A percentile compares a stretch with the other conserved stretches of the same genome.
Evolutionary conservation across 2,797 vertebrate genomes (phyloP).

Genomic region (Sebastes wilsoni): DNA sequence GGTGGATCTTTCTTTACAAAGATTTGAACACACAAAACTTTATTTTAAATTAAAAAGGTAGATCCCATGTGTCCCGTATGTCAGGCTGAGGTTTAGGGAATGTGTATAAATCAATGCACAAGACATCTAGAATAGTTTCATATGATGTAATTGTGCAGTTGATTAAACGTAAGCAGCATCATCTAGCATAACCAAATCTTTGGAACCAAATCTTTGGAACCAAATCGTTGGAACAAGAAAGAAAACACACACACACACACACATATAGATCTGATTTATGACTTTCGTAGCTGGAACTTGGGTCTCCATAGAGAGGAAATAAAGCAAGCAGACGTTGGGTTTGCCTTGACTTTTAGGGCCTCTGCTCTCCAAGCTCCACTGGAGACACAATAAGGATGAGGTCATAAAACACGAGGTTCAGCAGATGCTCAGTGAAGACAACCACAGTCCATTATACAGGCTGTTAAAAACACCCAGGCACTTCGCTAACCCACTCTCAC

Average conservation of each 20-base stretch:
- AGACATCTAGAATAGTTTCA: not conserved
- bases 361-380: constrained; percentile 42
- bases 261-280: constrained; percentile 22
- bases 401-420: constrained; percentile 73
- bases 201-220: not conserved
- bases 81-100: not conserved
- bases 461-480: constrained; percentile 63
- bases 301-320: constrained; percentile 40
- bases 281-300: constrained; percentile 3
- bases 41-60: not conserved
- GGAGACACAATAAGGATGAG: constrained; percentile 59
- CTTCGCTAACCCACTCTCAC: constrained; percentile 52
- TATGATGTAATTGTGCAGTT: not conserved
- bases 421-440: constrained; percentile 71
- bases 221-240: not conserved
- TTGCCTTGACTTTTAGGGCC: constrained; percentile 30
- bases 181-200: not conserved
- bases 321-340: constrained; percentile 36
- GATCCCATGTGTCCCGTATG: not conserved
- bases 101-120: not conserved
- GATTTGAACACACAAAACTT: not conserved
- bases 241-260: not conserved
- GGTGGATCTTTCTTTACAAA: not conserved
- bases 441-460: constrained; percentile 75
- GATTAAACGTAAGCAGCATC: not conserved